A percentile compares a stretch with the other conserved stretches of the same genome.
Conservation (phyloP, 2,888 invertebrate genomes). For the Dinocampus coccinellae region DNA sequence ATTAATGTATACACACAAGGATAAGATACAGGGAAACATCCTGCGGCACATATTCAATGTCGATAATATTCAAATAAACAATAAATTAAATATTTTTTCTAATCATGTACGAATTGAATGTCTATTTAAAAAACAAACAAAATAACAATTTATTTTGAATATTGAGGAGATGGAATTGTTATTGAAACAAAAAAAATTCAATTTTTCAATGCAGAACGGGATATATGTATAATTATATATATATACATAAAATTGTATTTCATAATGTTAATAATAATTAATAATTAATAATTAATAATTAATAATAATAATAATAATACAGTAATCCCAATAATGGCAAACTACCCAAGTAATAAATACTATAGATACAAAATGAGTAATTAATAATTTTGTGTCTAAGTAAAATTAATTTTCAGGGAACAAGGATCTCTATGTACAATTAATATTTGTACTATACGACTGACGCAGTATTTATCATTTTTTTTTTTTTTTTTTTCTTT, state of each 20-base stretch:
- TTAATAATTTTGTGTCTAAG: slow-evolving; percentile 14
- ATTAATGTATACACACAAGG: not conserved
- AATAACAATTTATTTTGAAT: too few relatives aligned
- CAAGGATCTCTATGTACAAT: slow-evolving; percentile 66
- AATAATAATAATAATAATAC: slow-evolving; percentile 57
- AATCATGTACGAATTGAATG: not conserved
- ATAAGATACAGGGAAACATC: not conserved
- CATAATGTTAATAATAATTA: slow-evolving; percentile 62
- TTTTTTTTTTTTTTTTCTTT: too few relatives aligned
- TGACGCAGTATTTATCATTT: slow-evolving; percentile 62
- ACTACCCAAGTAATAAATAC: slow-evolving; percentile 70
- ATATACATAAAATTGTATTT: slow-evolving; percentile 68
- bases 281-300: slow-evolving; percentile 52
- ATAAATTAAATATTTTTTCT: slow-evolving; percentile 5
- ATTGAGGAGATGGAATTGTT: too few relatives aligned
- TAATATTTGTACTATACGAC: slow-evolving; percentile 69
- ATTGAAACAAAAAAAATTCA: slow-evolving; percentile 24
- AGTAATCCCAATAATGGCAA: slow-evolving; percentile 69
- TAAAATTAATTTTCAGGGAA: slow-evolving; percentile 42
- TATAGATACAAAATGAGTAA: slow-evolving; percentile 69
- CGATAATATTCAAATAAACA: not conserved
- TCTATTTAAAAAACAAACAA: too few relatives aligned
- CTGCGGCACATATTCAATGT: slow-evolving; percentile 10
- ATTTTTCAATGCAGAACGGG: slow-evolving; percentile 54
- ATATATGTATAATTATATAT: slow-evolving; percentile 51